A percentile compares a stretch with the other conserved stretches of the same genome.
These are phyloP conservation scores for Styela clava DNA, from an alignment of 23 tunicate species.

Conservation along the genomic window DNA sequence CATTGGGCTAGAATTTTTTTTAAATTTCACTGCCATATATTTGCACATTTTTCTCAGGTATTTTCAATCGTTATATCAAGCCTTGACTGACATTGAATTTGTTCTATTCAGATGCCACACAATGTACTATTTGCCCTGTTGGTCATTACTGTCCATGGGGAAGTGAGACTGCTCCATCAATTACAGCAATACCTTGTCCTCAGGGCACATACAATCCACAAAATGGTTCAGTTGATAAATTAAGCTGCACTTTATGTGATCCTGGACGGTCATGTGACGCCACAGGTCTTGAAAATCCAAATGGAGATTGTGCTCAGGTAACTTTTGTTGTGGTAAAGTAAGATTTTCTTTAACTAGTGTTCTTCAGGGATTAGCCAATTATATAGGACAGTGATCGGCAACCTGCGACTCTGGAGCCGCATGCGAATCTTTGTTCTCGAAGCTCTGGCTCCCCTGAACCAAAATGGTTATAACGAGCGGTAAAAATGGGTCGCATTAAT, in stretches of 20 bases:
- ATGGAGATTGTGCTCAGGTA: conserved; percentile 53
- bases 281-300: conserved; percentile 48
- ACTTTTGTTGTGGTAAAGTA: conserved; percentile 3
- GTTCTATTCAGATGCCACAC: conserved; percentile 30
- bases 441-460: too few relatives aligned
- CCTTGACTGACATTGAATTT: too few relatives aligned
- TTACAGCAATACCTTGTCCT: conserved; percentile 50
- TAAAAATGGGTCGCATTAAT: too few relatives aligned
- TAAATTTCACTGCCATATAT: too few relatives aligned
- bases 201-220: conserved; percentile 76
- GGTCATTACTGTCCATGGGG: conserved; percentile 94
- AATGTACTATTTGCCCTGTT: conserved; percentile 58
- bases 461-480: too few relatives aligned
- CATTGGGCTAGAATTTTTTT: too few relatives aligned
- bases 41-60: too few relatives aligned
- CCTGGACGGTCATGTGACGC: conserved; percentile 45
- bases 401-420: too few relatives aligned
- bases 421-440: too few relatives aligned
- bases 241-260: conserved; percentile 67
- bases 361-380: too few relatives aligned
- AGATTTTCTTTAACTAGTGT: not conserved
- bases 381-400: too few relatives aligned
- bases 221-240: conserved; percentile 35
- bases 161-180: conserved; percentile 51
- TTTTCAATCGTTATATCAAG: too few relatives aligned